phyloP scores from a whole-genome alignment of 1,140 invertebrate genomes.

The Heliconius melpomene region DNA sequence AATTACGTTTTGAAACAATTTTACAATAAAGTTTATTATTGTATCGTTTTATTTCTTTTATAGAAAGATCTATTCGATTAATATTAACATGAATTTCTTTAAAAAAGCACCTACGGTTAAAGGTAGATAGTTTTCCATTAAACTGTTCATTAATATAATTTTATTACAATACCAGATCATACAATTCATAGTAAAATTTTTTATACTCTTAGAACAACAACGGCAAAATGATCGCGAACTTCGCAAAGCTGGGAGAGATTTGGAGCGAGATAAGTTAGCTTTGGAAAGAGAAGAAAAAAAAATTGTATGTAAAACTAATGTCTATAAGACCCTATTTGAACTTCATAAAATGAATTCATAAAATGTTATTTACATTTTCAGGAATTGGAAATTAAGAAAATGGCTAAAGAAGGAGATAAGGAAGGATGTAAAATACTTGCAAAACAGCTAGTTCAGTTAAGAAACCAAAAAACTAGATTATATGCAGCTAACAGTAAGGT shows the following conservation, averaged over 20 bases:
- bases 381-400: constrained; percentile 94
- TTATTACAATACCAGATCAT: background rate
- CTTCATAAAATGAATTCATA: background rate
- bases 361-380: constrained; percentile 60
- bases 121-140: constrained; percentile 55
- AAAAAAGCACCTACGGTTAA: constrained; percentile 82
- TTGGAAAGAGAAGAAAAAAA: constrained; percentile 95
- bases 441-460: constrained; percentile 92
- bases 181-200: background rate
- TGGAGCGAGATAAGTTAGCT: constrained; percentile 90
- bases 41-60: background rate
- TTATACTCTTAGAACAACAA: constrained; percentile 87
- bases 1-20: background rate
- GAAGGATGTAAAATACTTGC: constrained; percentile 91
- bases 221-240: constrained; percentile 90
- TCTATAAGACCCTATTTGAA: background rate
- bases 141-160: background rate
- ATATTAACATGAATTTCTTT: constrained; percentile 76
- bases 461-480: constrained; percentile 93
- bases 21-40: background rate
- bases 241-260: constrained; percentile 89
- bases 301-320: constrained; percentile 82
- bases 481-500: constrained; percentile 89
- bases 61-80: background rate
- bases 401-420: constrained; percentile 92